Evolutionary conservation across 2,888 invertebrate species (phyloP), one percentile per base, ranked within the genome.

Genomic region (Oligia strigilis): DNA sequence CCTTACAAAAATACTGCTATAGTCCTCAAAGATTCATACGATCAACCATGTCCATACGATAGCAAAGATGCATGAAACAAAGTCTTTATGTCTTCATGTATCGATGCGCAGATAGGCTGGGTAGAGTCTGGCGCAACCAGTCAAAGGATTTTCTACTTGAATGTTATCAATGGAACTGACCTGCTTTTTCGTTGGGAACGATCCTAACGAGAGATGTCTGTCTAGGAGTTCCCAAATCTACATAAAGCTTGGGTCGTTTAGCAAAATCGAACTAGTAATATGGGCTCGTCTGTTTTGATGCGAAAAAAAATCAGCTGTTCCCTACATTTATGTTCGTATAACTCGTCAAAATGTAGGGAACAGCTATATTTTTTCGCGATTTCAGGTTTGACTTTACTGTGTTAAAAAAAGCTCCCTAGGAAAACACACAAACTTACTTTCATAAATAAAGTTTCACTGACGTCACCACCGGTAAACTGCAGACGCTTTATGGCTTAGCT

Each of bases 151-250:
- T 82, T 73, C 66, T 77, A 55, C 67, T 78, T 82, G 77, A 79
- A 77, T 77, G 70, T 70, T 78, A 79, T 85, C 86, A 85, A 77
- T 85, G 72, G 74, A 66, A 80, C 75, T 87, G 81, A 88, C 85
- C 62, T 67, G 52, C 36, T 58, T 73, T 74, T 85, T 88, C 62
- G 65, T 62, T 77, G 43, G 29, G 36, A 72, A 55, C 76, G 43
- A 75, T 75, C 40, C 62, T 74, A 46, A 65, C n/a, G 11, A 11
- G 23, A 66, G 36, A 67, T n/a, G 70, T 66, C 62, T 67, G 70
- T 66, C 62, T 67, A 40, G 40, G 40, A 36, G 52, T 40, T 55
- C 52, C 58, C n/a, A 72, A 75, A 84, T 84, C n/a, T 83, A 72
- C 19, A 67, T 83, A 29, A 46, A 52, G n/a, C 23, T 84, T 14